Conservation (phyloP, 2,888 invertebrate species). For the Ferrisia virgata region DNA sequence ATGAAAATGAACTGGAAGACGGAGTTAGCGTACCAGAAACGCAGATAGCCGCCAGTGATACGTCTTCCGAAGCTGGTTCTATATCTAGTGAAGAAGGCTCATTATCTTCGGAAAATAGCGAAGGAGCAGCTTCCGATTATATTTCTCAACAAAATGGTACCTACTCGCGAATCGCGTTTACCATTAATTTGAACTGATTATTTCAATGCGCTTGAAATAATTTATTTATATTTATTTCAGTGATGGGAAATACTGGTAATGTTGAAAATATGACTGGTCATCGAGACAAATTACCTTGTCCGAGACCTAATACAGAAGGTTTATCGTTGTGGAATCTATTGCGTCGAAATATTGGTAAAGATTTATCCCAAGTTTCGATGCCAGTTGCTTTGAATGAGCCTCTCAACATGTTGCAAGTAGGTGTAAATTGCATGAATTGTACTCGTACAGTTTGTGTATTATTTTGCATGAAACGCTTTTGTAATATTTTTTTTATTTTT, state of each 20-base stretch:
- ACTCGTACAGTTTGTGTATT: not conserved
- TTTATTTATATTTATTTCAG: conserved; percentile 8
- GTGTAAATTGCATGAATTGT: conserved; percentile 50
- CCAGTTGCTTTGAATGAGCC: conserved; percentile 83
- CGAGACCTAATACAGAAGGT: conserved; percentile 71
- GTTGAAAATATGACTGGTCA: conserved; percentile 56
- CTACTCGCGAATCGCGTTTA: conserved; percentile 33
- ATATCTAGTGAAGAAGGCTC: conserved; percentile 66
- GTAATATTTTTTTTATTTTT: not conserved
- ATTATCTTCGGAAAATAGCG: conserved; percentile 67
- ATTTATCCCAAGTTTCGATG: conserved; percentile 80
- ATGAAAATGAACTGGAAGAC: conserved; percentile 46
- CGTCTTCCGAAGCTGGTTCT: conserved; percentile 70
- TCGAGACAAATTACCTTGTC: conserved; percentile 66
- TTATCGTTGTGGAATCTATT: conserved; percentile 76
- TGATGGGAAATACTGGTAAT: conserved; percentile 35
- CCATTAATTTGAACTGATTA: not conserved
- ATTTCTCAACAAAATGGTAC: conserved; percentile 54
- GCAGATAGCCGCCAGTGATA: conserved; percentile 55
- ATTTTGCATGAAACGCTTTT: not conserved
- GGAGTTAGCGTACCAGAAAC: conserved; percentile 47
- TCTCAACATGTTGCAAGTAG: conserved; percentile 70
- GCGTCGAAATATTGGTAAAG: conserved; percentile 80
- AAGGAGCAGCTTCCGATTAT: conserved; percentile 56
- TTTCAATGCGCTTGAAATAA: not conserved